These are phyloP conservation scores for Spongilla lacustris DNA, from an alignment of 37 sponge, comb jelly and placozoan genomes.

Conservation along the genomic window DNA sequence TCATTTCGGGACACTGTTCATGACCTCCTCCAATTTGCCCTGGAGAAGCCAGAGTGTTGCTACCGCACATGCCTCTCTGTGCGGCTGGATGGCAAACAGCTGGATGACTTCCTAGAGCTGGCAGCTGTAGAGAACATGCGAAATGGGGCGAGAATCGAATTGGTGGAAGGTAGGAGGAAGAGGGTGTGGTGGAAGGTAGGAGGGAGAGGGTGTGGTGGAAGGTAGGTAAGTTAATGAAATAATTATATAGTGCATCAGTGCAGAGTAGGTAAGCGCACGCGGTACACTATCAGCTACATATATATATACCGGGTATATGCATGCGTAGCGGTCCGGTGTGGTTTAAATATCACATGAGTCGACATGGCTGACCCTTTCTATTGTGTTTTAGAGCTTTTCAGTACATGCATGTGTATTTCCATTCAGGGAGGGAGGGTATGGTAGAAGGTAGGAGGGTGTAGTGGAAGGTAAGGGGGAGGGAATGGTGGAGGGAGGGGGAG, in stretches of 20 bases:
- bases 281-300: too few relatives aligned
- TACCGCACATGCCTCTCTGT: conserved; percentile 89
- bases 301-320: too few relatives aligned
- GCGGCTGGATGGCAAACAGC: conserved; percentile 63
- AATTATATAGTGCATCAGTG: too few relatives aligned
- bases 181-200: not conserved
- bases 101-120: conserved; percentile 85
- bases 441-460: not conserved
- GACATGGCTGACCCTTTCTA: too few relatives aligned
- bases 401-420: too few relatives aligned
- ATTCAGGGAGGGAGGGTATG: not conserved
- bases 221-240: not conserved
- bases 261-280: too few relatives aligned
- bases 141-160: conserved; percentile 66
- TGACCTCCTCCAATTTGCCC: conserved; percentile 79
- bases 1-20: conserved; percentile 77
- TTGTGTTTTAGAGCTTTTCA: too few relatives aligned
- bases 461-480: not conserved
- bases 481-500: too few relatives aligned
- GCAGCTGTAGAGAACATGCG: conserved; percentile 63
- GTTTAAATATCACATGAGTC: too few relatives aligned
- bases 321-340: too few relatives aligned
- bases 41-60: conserved; percentile 86
- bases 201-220: not conserved
- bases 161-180: conserved; percentile 77